Conservation (phyloP, 2,113 vertebrate species). For the Strix aluco region DNA sequence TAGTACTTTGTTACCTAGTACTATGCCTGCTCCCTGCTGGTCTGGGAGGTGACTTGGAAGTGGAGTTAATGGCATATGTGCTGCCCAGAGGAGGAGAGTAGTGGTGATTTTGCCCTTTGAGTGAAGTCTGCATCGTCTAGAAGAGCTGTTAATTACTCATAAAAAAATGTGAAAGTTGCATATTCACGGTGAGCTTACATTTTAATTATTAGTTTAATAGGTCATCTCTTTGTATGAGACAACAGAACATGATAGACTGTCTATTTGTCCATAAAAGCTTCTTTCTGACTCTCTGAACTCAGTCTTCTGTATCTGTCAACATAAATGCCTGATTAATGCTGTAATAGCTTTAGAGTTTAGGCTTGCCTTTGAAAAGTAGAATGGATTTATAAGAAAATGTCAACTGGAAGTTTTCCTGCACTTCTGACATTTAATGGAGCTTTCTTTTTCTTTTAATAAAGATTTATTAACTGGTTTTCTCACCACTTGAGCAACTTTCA, state of each 20-base stretch:
- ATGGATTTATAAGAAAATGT: not conserved
- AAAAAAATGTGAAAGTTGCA: not conserved
- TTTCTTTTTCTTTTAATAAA: conserved; percentile 39
- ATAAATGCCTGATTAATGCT: not conserved
- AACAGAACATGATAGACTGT: not conserved
- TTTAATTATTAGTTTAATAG: not conserved
- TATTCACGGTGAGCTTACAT: not conserved
- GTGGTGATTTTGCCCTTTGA: not conserved
- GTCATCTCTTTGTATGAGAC: not conserved
- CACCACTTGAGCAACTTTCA: conserved; percentile 98
- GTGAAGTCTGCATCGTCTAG: not conserved
- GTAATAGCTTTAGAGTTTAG: not conserved
- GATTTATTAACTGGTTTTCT: conserved; percentile 95
- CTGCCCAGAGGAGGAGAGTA: not conserved
- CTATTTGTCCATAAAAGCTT: not conserved
- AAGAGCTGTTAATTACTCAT: not conserved
- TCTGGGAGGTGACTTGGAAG: not conserved
- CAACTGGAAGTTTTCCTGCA: not conserved
- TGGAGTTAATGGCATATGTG: not conserved
- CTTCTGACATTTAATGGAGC: not conserved
- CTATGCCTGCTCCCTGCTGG: not conserved
- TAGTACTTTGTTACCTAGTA: not conserved
- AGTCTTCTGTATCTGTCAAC: not conserved
- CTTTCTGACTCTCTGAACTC: not conserved
- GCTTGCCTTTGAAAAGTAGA: not conserved